These are phyloP conservation scores for Tupaia chinensis DNA, from an alignment of 2,113 vertebrate species.

Conservation along the genomic window DNA sequence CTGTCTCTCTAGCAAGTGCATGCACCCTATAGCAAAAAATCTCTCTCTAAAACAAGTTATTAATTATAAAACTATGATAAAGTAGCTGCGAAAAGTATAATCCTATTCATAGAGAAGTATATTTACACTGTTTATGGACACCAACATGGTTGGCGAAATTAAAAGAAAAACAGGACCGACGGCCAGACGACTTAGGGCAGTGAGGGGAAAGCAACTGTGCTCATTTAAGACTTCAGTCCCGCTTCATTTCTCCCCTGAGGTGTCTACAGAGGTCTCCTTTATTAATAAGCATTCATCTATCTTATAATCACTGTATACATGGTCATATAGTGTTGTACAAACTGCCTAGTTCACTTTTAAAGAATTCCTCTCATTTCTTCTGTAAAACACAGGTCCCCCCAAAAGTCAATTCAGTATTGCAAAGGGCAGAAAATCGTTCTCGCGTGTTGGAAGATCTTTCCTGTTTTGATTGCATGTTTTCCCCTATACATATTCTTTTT, in stretches of 20 bases:
- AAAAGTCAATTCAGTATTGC: neutral
- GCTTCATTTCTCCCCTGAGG: neutral
- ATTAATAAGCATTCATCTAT: neutral
- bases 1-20: no score
- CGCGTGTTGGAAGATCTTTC: neutral
- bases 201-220: accelerated
- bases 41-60: no score
- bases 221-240: accelerated
- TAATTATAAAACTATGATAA: no score
- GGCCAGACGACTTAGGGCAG: accelerated
- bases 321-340: neutral
- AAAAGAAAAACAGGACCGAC: neutral
- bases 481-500: neutral
- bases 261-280: accelerated
- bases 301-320: neutral
- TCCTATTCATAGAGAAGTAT: accelerated
- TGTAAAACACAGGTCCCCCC: neutral
- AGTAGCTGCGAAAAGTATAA: accelerated
- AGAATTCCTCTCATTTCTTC: neutral
- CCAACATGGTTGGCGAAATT: accelerated
- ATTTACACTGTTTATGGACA: accelerated
- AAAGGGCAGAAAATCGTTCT: neutral
- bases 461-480: neutral
- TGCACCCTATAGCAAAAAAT: no score
- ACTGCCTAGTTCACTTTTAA: neutral